Conservation (phyloP, 2,888 invertebrate genomes). For the Pyrrhosoma nymphula region DNA sequence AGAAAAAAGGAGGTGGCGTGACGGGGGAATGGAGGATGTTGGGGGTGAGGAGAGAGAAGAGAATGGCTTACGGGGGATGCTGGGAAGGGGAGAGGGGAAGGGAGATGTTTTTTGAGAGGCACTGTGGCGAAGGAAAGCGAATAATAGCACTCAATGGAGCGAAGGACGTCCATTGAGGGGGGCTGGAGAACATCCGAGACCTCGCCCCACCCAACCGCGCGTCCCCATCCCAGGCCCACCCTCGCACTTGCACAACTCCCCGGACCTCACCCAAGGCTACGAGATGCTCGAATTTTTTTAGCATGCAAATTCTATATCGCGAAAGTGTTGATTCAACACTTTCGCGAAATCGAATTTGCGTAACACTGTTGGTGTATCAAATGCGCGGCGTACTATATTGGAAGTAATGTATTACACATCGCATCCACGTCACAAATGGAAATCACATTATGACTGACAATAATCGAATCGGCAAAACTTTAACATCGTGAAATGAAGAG, state of each 20-base stretch:
- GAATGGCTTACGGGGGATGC: neutral
- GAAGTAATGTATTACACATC: no score
- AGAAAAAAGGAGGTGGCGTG: neutral
- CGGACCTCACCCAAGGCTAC: neutral
- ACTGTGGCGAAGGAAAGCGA: slow-evolving; percentile 10
- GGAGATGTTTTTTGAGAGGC: slow-evolving; percentile 43
- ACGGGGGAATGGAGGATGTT: neutral
- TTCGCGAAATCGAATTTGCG: neutral
- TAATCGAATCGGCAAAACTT: no score
- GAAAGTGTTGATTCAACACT: neutral
- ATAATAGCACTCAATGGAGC: slow-evolving; percentile 40
- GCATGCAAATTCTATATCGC: neutral
- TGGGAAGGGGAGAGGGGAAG: neutral
- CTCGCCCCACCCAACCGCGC: neutral
- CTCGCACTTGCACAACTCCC: neutral
- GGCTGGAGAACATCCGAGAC: neutral
- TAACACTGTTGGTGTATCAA: neutral
- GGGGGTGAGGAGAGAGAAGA: neutral
- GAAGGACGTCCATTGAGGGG: slow-evolving; percentile 31
- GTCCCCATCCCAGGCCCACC: neutral
- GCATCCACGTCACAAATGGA: no score
- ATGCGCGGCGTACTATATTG: no score
- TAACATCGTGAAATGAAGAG: no score
- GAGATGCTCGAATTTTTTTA: neutral
- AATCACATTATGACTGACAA: no score